Evolutionary conservation across 2,113 vertebrate genomes (phyloP).

Genomic region (Catharus minimus): DNA sequence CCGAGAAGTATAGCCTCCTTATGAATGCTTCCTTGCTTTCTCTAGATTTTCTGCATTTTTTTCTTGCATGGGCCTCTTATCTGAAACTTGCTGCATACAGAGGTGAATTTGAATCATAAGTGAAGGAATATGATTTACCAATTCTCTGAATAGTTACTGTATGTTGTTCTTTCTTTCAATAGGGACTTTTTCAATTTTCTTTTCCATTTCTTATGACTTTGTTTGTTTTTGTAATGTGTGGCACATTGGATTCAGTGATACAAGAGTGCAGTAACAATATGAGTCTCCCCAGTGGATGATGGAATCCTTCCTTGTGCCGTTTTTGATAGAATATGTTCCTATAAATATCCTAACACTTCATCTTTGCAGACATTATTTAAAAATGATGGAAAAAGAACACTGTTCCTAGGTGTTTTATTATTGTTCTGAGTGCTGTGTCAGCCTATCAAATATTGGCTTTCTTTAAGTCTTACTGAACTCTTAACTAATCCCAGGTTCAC

Average conservation of each 20-base stretch:
- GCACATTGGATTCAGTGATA: neutral
- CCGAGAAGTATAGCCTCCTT: neutral
- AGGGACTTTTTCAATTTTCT: neutral
- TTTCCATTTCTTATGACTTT: neutral
- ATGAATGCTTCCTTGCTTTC: neutral
- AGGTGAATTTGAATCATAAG: neutral
- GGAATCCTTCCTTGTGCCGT: neutral
- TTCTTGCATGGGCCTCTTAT: neutral
- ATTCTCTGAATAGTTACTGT: neutral
- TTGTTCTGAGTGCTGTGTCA: neutral
- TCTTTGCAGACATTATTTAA: neutral
- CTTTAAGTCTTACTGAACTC: neutral
- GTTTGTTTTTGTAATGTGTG: neutral
- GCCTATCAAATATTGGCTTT: neutral
- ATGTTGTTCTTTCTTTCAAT: neutral
- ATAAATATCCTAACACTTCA: neutral
- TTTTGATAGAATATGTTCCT: neutral
- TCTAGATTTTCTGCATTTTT: neutral
- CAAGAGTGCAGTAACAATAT: neutral
- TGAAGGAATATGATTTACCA: neutral
- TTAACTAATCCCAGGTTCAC: neutral
- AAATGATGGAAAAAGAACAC: neutral
- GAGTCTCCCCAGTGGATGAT: neutral
- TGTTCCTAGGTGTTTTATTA: neutral
- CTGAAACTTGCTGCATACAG: neutral